Base-by-base conservation (phyloP, 1,140 invertebrate species). In the Cepaea nemoralis region DNA sequence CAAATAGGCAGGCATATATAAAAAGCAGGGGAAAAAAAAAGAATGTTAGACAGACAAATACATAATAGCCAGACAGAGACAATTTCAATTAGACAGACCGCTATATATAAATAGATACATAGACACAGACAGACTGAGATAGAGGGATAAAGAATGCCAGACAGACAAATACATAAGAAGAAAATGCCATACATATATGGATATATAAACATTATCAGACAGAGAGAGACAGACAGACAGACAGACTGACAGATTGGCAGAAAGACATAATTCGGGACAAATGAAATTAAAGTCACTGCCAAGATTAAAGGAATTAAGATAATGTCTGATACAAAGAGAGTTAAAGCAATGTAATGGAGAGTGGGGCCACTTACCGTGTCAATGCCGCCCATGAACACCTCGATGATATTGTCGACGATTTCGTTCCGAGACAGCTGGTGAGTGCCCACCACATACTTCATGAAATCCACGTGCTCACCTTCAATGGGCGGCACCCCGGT, bases 311-410 rank as follows among this genome's bases (percentile, higher is more conserved):
- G 31, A 33, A n/a, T 27, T 27, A 33, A 12, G 10, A 27, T 45
- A 45, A 10, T 45, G 19, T 45, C 19, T 45, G 40, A 40, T 22
- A 70, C 8, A 70, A 2, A 16, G 35, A 40, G 1, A 27, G 27
- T 10, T 70, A n/a, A 12, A 42, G 1, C 39, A 22, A 40, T 24
- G 24, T 19, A 19, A 70, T 40, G 6, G 35, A 70, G 3, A n/a
- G 35, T 33, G 3, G 12, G n/a, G 24, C 14, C 3, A 14, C 91
- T 92, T 90, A 96, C 96, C 88, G 97, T 98, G 91, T 98, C 97
- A 42, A 96, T 96, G 78, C 96, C 96, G 48, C 96, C 96, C 80
- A 98, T 93, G 66, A 98, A 94, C 59, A 98, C 93, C 92, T 98
- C 97, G 1, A 94, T 93, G 39, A 96, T 93, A 55, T 97, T 96